phyloP scores from a whole-genome alignment of 2,113 vertebrate genomes.

The Tupaia tana region DNA sequence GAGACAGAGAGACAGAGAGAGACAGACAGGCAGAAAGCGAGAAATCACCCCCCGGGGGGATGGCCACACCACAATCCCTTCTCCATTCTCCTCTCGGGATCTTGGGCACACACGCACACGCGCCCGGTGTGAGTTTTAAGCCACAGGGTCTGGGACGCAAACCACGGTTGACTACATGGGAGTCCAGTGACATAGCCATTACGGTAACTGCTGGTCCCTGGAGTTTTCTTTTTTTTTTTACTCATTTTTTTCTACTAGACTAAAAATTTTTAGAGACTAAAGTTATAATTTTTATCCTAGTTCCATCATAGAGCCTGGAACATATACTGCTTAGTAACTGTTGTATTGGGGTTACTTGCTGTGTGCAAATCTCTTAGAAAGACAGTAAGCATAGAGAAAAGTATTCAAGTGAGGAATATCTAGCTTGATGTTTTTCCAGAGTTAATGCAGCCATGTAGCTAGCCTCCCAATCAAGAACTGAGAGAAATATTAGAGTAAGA shows the following conservation, averaged over 20 bases:
- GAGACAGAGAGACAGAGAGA: too few species aligned
- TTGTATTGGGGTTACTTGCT: neutral
- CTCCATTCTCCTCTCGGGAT: too few species aligned
- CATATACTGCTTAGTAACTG: accelerated
- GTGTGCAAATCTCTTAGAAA: neutral
- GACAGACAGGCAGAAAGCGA: too few species aligned
- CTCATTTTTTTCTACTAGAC: neutral
- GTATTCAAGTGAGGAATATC: neutral
- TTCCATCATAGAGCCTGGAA: neutral
- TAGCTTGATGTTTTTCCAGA: neutral
- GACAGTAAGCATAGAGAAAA: neutral
- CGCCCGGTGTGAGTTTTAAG: too few species aligned
- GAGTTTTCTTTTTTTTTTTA: neutral
- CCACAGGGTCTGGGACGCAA: too few species aligned
- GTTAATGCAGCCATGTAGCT: neutral
- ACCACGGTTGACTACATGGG: too few species aligned
- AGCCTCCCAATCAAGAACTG: neutral
- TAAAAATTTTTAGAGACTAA: neutral
- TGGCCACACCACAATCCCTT: too few species aligned
- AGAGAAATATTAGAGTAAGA: neutral
- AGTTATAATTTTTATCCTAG: neutral
- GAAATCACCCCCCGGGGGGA: too few species aligned
- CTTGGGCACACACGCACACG: too few species aligned
- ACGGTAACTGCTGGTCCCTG: too few species aligned
- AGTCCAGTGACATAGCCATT: too few species aligned